Evolutionary conservation across 23 tunicate genomes (phyloP).

Genomic region (Clavelina lepadiformis): DNA sequence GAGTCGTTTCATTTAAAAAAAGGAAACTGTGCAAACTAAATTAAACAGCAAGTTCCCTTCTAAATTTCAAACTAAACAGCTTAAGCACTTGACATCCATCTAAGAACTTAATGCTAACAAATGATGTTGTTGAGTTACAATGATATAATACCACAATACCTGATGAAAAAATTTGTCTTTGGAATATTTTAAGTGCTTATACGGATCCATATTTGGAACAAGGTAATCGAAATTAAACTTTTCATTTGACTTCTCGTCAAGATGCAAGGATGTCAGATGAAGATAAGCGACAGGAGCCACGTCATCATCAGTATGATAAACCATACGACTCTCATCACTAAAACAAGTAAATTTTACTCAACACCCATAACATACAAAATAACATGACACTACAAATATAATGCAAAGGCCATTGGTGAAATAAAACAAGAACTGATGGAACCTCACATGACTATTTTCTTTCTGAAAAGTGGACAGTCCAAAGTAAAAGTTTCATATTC

Average conservation of each 20-base stretch:
- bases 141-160: no score
- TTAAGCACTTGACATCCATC: no score
- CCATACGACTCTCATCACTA: constrained; percentile 62
- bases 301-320: constrained; percentile 83
- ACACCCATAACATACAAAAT: neutral
- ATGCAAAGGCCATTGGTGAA: neutral
- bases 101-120: no score
- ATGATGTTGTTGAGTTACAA: no score
- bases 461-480: constrained; percentile 92
- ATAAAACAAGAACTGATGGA: neutral
- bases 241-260: constrained; percentile 35
- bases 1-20: no score
- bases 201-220: constrained; percentile 8
- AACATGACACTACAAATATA: neutral
- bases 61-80: no score
- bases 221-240: neutral
- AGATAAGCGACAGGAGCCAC: constrained; percentile 71
- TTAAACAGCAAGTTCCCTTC: no score
- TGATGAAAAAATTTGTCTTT: no score
- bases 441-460: constrained; percentile 62
- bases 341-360: neutral
- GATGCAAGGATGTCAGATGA: constrained; percentile 38
- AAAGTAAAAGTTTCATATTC: constrained; percentile 95
- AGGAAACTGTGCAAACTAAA: no score
- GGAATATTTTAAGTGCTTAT: neutral